A percentile compares a stretch with the other conserved stretches of the same genome.
phyloP scores from a whole-genome alignment of 2,113 vertebrate genomes.

The Leptosomus discolor region DNA sequence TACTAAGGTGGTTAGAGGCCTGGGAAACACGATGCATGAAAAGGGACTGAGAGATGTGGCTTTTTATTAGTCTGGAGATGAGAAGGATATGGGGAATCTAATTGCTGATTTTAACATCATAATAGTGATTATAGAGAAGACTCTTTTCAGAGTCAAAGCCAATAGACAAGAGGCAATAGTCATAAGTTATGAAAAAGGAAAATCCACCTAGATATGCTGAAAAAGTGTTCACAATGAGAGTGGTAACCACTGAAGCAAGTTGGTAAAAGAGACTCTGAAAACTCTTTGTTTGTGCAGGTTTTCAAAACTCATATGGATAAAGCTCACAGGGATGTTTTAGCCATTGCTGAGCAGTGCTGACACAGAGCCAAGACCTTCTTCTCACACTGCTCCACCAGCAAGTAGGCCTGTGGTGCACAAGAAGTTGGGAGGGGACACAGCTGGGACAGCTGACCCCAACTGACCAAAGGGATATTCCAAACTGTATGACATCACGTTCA shows the following conservation, averaged over 20 bases:
- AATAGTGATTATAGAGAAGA: background rate
- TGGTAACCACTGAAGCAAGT: background rate
- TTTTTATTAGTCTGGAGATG: background rate
- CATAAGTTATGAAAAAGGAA: background rate
- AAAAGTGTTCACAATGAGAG: background rate
- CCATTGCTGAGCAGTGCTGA: background rate
- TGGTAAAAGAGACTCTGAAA: background rate
- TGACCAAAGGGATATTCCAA: background rate
- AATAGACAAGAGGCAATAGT: background rate
- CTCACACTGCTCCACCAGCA: rapidly evolving
- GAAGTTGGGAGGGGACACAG: background rate
- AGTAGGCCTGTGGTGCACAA: background rate
- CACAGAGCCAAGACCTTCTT: background rate
- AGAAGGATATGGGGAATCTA: background rate
- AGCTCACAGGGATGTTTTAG: background rate
- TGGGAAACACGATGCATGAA: background rate
- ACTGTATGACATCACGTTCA: background rate
- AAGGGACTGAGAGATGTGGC: background rate
- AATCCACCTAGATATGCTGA: background rate
- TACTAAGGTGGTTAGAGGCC: background rate
- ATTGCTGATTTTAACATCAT: background rate
- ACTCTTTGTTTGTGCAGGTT: background rate
- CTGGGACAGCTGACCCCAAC: rapidly evolving
- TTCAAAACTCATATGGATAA: background rate
- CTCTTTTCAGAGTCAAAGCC: background rate